A percentile compares a stretch with the other conserved stretches of the same genome.
phyloP scores from a whole-genome alignment of 2,888 invertebrate genomes.

The Himalopsyche tibetana region DNA sequence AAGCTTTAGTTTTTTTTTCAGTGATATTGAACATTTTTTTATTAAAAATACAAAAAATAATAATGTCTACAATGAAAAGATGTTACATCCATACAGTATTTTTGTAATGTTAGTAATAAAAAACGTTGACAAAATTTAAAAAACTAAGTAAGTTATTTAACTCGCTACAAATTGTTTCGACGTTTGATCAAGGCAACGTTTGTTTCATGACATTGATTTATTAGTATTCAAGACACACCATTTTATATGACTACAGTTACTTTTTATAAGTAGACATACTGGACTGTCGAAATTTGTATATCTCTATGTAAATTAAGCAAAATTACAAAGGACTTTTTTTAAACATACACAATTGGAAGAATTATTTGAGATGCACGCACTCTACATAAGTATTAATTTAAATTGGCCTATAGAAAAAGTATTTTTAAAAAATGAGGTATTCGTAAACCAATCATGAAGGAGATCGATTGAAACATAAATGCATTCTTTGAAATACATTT shows the following conservation, averaged over 20 bases:
- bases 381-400: neutral
- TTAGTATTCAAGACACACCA: neutral
- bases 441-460: neutral
- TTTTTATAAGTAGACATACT: too few relatives aligned
- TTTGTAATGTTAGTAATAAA: conserved; percentile 9
- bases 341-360: neutral
- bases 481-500: neutral
- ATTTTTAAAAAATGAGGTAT: conserved; percentile 14
- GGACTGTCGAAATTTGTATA: too few relatives aligned
- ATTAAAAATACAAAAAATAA: conserved; percentile 17
- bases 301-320: neutral
- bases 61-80: neutral
- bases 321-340: neutral
- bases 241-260: too few relatives aligned
- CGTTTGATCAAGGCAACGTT: conserved; percentile 16
- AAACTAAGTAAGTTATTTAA: neutral
- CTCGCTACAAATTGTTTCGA: neutral
- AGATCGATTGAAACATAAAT: neutral
- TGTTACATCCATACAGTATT: conserved; percentile 26
- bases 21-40: conserved; percentile 7
- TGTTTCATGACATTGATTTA: neutral
- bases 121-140: conserved; percentile 12
- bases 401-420: neutral
- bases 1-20: neutral
- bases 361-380: neutral